These are phyloP conservation scores for Dasyornis broadbenti DNA, from an alignment of 2,113 vertebrate species.

Conservation along the genomic window DNA sequence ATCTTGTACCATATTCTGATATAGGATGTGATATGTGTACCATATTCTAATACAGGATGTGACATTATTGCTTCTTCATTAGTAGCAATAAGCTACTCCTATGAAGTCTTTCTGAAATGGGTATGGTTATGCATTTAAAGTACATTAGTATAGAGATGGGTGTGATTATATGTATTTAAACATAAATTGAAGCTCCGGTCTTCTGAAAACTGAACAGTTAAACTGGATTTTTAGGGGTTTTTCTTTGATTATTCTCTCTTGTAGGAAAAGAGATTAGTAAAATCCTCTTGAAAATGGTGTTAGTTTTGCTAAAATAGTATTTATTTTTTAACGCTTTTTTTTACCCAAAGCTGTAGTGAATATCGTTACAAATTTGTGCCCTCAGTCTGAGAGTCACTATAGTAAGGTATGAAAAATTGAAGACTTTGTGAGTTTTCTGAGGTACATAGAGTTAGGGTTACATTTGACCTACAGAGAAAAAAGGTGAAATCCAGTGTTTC, in stretches of 20 bases:
- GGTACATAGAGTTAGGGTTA: not conserved
- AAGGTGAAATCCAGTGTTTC: not conserved
- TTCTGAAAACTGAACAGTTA: not conserved
- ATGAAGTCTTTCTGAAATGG: not conserved
- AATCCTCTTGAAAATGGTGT: not conserved
- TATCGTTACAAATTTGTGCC: not conserved
- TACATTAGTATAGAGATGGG: not conserved
- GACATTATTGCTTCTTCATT: not conserved
- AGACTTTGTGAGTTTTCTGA: too few species aligned
- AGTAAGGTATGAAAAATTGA: not conserved
- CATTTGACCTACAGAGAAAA: not conserved
- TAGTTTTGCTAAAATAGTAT: not conserved
- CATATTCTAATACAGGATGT: not conserved
- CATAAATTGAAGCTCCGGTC: not conserved
- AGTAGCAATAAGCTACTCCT: not conserved
- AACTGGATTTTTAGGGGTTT: not conserved
- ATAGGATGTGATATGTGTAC: not conserved
- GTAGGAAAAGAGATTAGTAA: not conserved
- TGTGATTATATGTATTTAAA: not conserved
- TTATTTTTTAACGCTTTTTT: not conserved
- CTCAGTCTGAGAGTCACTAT: not conserved
- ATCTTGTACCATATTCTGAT: not conserved
- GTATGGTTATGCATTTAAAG: not conserved
- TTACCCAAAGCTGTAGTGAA: not conserved
- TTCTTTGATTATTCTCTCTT: not conserved